Percentiles rank a stretch among this genome's conserved stretches.
Conservation (phyloP, 2,113 vertebrate species). For the Scopus umbretta region DNA sequence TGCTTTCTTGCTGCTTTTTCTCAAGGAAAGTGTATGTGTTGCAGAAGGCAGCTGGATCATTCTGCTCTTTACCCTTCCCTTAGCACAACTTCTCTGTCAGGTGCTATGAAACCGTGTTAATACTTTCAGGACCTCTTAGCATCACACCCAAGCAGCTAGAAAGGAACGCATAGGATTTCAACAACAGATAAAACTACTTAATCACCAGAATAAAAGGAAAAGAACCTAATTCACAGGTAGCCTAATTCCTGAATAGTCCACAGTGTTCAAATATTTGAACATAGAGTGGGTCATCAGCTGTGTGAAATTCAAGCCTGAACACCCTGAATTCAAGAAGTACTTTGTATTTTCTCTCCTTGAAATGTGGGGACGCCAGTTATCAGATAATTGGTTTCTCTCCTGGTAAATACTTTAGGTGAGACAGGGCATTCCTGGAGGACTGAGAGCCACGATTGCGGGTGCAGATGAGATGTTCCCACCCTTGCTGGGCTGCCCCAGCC, state of each 20-base stretch:
- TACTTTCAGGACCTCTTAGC: neutral
- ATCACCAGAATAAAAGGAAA: neutral
- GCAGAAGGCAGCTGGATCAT: neutral
- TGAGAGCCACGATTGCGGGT: neutral
- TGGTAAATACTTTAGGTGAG: neutral
- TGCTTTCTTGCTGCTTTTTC: neutral
- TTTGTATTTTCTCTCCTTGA: neutral
- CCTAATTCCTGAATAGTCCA: neutral
- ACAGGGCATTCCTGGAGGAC: neutral
- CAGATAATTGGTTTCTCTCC: neutral
- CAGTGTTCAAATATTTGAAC: neutral
- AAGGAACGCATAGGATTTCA: neutral
- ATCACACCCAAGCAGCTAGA: neutral
- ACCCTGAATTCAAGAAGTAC: neutral
- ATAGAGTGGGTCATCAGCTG: neutral
- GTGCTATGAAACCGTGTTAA: neutral
- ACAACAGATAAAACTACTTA: neutral
- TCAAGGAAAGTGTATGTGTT: neutral
- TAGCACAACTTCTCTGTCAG: neutral
- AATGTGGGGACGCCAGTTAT: neutral
- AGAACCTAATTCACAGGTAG: constrained; percentile 6
- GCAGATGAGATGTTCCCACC: neutral
- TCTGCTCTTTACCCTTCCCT: neutral
- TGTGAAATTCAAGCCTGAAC: neutral
- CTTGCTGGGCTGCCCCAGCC: neutral